Percentiles rank a stretch among this genome's conserved stretches.
Conservation (phyloP, 2,797 vertebrate species). For the Pitangus sulphuratus region DNA sequence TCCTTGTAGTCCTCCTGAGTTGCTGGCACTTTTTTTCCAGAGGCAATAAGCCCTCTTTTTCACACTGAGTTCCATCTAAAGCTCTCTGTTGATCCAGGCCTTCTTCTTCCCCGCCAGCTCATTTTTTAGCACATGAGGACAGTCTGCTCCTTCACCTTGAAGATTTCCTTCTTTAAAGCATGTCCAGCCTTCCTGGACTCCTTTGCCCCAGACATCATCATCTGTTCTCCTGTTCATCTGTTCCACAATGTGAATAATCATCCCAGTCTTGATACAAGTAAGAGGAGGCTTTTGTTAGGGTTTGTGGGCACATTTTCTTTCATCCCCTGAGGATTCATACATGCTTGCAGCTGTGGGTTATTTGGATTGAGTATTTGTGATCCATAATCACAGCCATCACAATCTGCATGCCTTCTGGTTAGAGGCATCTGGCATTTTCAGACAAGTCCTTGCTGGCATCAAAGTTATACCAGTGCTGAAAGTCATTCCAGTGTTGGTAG, state of each 20-base stretch:
- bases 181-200: not conserved
- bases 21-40: not conserved
- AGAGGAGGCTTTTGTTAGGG: not conserved
- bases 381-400: not conserved
- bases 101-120: not conserved
- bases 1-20: not conserved
- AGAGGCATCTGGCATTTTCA: not conserved
- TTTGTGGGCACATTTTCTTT: not conserved
- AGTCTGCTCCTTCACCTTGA: not conserved
- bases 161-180: not conserved
- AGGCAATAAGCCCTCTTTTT: not conserved
- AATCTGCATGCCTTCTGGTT: not conserved
- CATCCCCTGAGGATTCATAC: not conserved
- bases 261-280: not conserved
- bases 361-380: not conserved
- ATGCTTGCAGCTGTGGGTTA: not conserved
- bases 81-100: not conserved
- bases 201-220: not conserved
- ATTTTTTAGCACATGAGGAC: not conserved
- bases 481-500: not conserved
- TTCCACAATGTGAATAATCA: not conserved
- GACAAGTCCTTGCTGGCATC: not conserved
- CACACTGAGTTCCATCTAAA: not conserved
- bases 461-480: not conserved
- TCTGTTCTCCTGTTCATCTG: not conserved